phyloP scores from a whole-genome alignment of 1,140 invertebrate genomes.

The Lordiphosa clarofinis region DNA sequence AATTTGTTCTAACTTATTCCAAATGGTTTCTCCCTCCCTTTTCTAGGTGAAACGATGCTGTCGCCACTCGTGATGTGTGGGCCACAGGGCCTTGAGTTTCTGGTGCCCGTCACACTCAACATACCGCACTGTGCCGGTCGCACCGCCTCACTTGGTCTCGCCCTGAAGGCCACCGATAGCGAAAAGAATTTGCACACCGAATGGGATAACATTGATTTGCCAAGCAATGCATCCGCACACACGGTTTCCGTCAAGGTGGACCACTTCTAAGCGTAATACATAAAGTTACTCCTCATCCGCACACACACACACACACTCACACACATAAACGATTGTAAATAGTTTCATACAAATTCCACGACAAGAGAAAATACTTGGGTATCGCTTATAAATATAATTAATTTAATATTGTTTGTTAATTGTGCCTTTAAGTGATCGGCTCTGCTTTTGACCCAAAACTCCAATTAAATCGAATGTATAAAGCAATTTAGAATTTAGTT shows the following conservation, averaged over 20 bases:
- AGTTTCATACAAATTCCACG: slow-evolving; percentile 54
- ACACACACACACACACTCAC: slow-evolving; percentile 13
- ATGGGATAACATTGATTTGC: slow-evolving; percentile 88
- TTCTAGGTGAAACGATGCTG: slow-evolving; percentile 92
- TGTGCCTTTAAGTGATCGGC: slow-evolving; percentile 70
- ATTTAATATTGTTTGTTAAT: slow-evolving; percentile 72
- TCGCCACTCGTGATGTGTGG: slow-evolving; percentile 97
- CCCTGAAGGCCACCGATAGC: slow-evolving; percentile 90
- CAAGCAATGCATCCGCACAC: slow-evolving; percentile 88
- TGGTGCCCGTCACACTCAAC: slow-evolving; percentile 91
- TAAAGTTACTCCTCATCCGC: slow-evolving; percentile 28
- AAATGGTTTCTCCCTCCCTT: no score
- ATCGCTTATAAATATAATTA: slow-evolving; percentile 53
- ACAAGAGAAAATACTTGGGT: slow-evolving; percentile 36
- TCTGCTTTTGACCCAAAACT: slow-evolving; percentile 47
- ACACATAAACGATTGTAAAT: slow-evolving; percentile 65
- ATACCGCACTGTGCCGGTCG: slow-evolving; percentile 88
- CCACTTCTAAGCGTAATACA: slow-evolving; percentile 85
- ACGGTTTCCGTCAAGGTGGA: slow-evolving; percentile 93
- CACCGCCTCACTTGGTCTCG: slow-evolving; percentile 85
- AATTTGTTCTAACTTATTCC: no score
- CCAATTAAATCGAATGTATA: slow-evolving; percentile 41
- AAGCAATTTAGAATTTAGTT: slow-evolving; percentile 8
- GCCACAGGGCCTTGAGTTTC: slow-evolving; percentile 93
- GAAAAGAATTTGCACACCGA: slow-evolving; percentile 85